Base-by-base conservation (phyloP, 2,888 invertebrate species). In the Chloroclysta siterata region DNA sequence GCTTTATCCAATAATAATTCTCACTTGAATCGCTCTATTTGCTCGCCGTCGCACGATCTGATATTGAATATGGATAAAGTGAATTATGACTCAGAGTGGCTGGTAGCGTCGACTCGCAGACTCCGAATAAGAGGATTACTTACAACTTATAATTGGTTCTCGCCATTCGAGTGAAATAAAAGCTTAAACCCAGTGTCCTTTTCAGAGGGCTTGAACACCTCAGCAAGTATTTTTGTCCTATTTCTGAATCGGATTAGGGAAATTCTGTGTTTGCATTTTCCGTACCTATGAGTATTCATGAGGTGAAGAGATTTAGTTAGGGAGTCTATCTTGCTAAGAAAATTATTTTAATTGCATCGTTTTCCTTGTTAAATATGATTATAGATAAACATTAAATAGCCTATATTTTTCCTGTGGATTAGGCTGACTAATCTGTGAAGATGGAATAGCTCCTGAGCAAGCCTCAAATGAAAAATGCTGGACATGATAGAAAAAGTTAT, bases 41-140 rank as follows among this genome's bases (percentile, higher is more conserved):
- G 90, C 86, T 83, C 87, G 83, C 80, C 85, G 87, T 88, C 87
- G 88, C 84, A 81, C 88, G 88, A 89, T 89, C 88, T 89, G 91
- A 91, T 91, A 91, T 91, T 90, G 89, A 92, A 91, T 91, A 90
- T 90, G 88, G 89, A 90, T 89, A 90, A 90, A 90, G 88, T 90
- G 89, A 90, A 89, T 90, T 90, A 90, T 89, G 22, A 86, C 86
- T 84, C 85, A 77, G 87, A 87, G 86, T 86, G 85, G 84, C 84
- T 84, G 81, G 80, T 79, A 85, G 80, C 86, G 87, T 80, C 86
- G 84, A 85, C 84, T 87, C 86, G 82, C 81, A 86, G 85, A 82
- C 78, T 73, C 77, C 82, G 87, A 33, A 83, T 88, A 88, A 90
- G 89, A 87, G 89, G 90, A 90, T 92, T 91, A 89, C 88, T 88